phyloP scores from a whole-genome alignment of 2,888 invertebrate genomes.

The Diaphora mendica region DNA sequence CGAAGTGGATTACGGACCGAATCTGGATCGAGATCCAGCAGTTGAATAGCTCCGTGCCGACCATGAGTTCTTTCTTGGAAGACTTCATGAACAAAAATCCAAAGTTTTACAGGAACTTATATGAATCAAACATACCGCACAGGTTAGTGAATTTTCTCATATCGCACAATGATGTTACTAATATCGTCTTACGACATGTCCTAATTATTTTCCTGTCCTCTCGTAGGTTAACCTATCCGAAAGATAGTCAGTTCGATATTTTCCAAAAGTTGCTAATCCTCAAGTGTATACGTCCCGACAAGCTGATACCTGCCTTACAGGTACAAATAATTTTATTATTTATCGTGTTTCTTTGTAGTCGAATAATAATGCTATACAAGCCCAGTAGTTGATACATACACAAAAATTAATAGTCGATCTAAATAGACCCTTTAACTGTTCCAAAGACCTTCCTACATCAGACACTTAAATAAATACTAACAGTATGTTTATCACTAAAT shows the following conservation, averaged over 20 bases:
- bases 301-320: slow-evolving; percentile 92
- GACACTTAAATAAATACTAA: not conserved
- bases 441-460: not conserved
- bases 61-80: slow-evolving; percentile 87
- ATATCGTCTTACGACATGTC: not conserved
- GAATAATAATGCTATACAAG: too few species aligned
- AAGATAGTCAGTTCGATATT: slow-evolving; percentile 86
- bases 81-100: slow-evolving; percentile 84
- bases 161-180: not conserved
- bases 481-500: too few species aligned
- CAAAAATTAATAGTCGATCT: too few species aligned
- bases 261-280: slow-evolving; percentile 93
- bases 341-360: too few species aligned
- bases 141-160: slow-evolving; percentile 66
- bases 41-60: slow-evolving; percentile 87
- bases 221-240: slow-evolving; percentile 88
- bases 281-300: slow-evolving; percentile 94
- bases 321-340: slow-evolving; percentile 48
- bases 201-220: slow-evolving; percentile 31
- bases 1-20: slow-evolving; percentile 92
- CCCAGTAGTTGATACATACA: too few species aligned
- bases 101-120: slow-evolving; percentile 87
- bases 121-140: slow-evolving; percentile 90
- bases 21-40: slow-evolving; percentile 94
- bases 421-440: too few species aligned